phyloP scores from a whole-genome alignment of 2,888 invertebrate genomes.

The Xestia sexstrigata region DNA sequence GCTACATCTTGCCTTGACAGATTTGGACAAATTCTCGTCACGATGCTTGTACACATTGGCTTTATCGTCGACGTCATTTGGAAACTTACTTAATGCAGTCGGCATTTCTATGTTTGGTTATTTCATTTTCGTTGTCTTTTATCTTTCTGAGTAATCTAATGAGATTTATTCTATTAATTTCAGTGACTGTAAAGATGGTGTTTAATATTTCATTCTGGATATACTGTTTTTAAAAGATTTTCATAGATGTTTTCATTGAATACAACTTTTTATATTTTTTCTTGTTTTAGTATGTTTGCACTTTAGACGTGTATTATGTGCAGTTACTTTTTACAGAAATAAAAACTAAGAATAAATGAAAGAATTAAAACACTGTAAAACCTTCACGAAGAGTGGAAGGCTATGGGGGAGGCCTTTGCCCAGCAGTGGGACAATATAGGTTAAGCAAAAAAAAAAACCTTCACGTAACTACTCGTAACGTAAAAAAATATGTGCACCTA shows the following conservation, averaged over 20 bases:
- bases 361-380: constrained; percentile 19
- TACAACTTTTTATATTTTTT: not conserved
- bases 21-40: constrained; percentile 53
- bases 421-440: too few relatives aligned
- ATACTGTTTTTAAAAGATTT: not conserved
- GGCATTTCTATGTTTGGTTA: constrained; percentile 38
- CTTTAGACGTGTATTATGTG: not conserved
- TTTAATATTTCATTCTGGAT: not conserved
- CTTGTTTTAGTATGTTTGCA: not conserved
- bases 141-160: constrained; percentile 32
- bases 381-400: too few relatives aligned
- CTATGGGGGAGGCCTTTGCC: too few relatives aligned
- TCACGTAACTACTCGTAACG: constrained; percentile 24
- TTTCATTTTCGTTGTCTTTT: constrained; percentile 45
- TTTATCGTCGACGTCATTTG: constrained; percentile 47
- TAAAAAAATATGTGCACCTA: constrained; percentile 45
- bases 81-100: constrained; percentile 46
- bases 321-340: constrained; percentile 1
- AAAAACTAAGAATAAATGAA: constrained; percentile 9
- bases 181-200: constrained; percentile 2
- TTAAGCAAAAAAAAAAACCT: too few relatives aligned
- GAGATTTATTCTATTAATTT: constrained; percentile 25
- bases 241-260: not conserved
- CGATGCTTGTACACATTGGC: constrained; percentile 48
- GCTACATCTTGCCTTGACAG: constrained; percentile 62